Evolutionary conservation across 2,888 invertebrate genomes (phyloP).

Genomic region (Synanthedon andrenaeformis): DNA sequence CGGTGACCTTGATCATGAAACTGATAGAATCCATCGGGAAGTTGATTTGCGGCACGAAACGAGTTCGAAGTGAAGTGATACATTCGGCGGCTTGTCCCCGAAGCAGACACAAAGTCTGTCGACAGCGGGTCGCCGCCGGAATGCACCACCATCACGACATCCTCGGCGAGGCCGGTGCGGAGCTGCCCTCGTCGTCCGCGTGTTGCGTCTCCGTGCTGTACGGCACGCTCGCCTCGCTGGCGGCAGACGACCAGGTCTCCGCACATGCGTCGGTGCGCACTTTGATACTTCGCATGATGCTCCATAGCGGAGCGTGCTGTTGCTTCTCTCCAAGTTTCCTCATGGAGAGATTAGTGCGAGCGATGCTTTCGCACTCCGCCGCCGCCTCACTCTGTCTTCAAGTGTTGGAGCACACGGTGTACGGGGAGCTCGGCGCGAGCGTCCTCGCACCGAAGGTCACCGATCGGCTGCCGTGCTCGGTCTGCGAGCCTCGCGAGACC

Average conservation of each 20-base stretch:
- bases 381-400: constrained; percentile 55
- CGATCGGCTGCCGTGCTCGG: constrained; percentile 54
- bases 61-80: constrained; percentile 66
- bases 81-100: constrained; percentile 66
- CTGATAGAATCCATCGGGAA: constrained; percentile 69
- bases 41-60: constrained; percentile 67
- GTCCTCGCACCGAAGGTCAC: constrained; percentile 34
- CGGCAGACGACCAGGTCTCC: constrained; percentile 50
- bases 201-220: constrained; percentile 72
- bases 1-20: constrained; percentile 56
- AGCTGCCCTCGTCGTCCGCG: constrained; percentile 45
- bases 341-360: constrained; percentile 57
- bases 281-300: constrained; percentile 66
- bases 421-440: constrained; percentile 69
- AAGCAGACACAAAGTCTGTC: constrained; percentile 64
- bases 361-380: constrained; percentile 50
- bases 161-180: constrained; percentile 59
- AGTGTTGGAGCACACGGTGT: constrained; percentile 70
- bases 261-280: constrained; percentile 45
- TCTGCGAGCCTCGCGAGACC: constrained; percentile 47
- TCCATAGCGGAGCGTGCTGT: constrained; percentile 72
- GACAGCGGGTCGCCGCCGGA: constrained; percentile 45
- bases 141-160: constrained; percentile 72
- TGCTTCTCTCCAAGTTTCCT: constrained; percentile 70
- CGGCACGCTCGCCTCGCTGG: constrained; percentile 58